Conservation (phyloP, 2,113 vertebrate species). For the Aptenodytes patagonicus region DNA sequence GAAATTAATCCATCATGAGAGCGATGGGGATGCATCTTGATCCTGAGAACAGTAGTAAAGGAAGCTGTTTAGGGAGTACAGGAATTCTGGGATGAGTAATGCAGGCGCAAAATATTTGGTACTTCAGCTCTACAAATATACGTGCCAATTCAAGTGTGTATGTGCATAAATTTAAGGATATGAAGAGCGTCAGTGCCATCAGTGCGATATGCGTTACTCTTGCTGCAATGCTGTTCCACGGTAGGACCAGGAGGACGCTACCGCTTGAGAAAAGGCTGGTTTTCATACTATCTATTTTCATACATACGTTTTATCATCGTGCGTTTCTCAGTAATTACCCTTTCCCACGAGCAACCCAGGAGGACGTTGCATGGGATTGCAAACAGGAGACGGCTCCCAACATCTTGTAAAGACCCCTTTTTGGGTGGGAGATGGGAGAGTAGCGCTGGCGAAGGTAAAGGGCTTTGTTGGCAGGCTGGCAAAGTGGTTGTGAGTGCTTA, state of each 20-base stretch:
- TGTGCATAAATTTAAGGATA: not conserved
- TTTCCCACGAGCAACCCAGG: not conserved
- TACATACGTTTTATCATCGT: not conserved
- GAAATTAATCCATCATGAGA: not conserved
- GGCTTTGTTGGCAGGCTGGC: not conserved
- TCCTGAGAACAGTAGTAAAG: not conserved
- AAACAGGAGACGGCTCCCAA: not conserved
- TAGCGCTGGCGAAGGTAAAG: not conserved
- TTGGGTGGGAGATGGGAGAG: not conserved
- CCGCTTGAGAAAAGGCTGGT: not conserved
- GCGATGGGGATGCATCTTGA: not conserved
- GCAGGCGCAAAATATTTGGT: not conserved
- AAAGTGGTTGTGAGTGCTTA: not conserved
- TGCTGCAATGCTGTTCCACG: not conserved
- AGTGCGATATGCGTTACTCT: rapidly evolving
- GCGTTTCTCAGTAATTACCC: rapidly evolving
- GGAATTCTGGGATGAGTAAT: not conserved
- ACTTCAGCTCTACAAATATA: not conserved
- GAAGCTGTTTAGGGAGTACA: not conserved
- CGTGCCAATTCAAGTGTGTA: not conserved
- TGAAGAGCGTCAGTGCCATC: not conserved
- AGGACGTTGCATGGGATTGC: not conserved
- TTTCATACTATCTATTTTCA: not conserved
- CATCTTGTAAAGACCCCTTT: not conserved
- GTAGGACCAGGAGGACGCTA: rapidly evolving